phyloP scores from a whole-genome alignment of 2,888 invertebrate genomes.

The Tenodera sinensis region DNA sequence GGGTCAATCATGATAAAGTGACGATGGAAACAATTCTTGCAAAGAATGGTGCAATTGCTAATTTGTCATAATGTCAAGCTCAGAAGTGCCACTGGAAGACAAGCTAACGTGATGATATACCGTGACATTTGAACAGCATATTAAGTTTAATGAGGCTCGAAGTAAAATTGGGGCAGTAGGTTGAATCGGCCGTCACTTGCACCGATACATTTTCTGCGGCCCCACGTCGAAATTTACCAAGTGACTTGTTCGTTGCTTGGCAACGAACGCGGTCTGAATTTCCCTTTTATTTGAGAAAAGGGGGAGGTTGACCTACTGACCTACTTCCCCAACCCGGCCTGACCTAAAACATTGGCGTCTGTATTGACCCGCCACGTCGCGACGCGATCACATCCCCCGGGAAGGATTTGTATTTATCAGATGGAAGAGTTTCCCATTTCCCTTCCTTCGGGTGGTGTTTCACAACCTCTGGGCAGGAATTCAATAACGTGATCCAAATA shows the following conservation, averaged over 20 bases:
- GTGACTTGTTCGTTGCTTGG: not conserved
- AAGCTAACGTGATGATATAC: no score
- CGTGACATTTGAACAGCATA: no score
- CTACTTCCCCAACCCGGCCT: not conserved
- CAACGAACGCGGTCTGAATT: not conserved
- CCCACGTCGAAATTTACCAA: not conserved
- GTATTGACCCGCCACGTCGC: not conserved
- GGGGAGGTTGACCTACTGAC: not conserved
- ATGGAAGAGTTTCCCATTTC: not conserved
- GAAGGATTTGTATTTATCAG: not conserved
- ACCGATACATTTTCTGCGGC: not conserved
- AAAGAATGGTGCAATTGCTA: no score
- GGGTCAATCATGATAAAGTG: no score
- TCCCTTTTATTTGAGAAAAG: not conserved
- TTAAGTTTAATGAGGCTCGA: not conserved
- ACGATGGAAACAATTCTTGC: no score
- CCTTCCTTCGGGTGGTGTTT: no score
- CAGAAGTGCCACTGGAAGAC: no score
- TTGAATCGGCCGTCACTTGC: not conserved
- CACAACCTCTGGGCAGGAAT: no score
- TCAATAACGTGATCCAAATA: no score
- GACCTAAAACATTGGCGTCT: not conserved
- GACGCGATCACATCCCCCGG: not conserved
- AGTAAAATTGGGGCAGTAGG: not conserved
- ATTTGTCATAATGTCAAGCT: no score